These are phyloP conservation scores for Bostrychus sinensis DNA, from an alignment of 2,113 vertebrate species.

Conservation along the genomic window DNA sequence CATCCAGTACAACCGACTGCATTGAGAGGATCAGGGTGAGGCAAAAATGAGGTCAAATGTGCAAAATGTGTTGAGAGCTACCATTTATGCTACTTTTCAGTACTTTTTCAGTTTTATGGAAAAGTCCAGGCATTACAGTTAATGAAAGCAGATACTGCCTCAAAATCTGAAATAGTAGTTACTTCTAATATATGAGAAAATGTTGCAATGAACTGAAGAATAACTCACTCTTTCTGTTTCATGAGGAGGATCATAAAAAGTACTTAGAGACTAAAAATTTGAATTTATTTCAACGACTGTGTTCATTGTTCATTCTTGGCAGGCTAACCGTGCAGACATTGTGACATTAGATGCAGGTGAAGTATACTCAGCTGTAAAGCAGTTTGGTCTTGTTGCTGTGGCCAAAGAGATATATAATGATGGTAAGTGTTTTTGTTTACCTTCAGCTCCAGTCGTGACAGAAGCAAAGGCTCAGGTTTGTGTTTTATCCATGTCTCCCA, in stretches of 20 bases:
- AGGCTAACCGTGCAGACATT: slow-evolving; percentile 89
- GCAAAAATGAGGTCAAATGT: background rate
- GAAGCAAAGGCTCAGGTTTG: background rate
- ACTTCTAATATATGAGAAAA: no score
- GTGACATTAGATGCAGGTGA: slow-evolving; percentile 88
- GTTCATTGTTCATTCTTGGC: slow-evolving; percentile 17
- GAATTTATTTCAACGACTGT: background rate
- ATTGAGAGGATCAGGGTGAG: slow-evolving; percentile 88
- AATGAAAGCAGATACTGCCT: no score
- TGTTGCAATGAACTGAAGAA: no score
- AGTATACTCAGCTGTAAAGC: slow-evolving; percentile 88
- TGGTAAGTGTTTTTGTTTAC: slow-evolving; percentile 67
- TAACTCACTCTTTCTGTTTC: no score
- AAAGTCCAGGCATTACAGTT: no score
- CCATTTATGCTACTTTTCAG: no score
- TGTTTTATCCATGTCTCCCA: slow-evolving; percentile 32
- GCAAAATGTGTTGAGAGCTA: background rate
- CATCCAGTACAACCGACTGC: slow-evolving; percentile 84
- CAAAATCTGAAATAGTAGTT: no score
- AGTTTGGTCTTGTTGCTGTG: slow-evolving; percentile 82
- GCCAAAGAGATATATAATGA: slow-evolving; percentile 88
- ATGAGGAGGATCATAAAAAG: no score
- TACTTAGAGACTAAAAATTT: no score
- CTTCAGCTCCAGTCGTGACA: background rate
- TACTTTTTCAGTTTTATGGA: no score